These are phyloP conservation scores for Lingula anatina DNA, from an alignment of 2,888 invertebrate genomes.

Conservation along the genomic window DNA sequence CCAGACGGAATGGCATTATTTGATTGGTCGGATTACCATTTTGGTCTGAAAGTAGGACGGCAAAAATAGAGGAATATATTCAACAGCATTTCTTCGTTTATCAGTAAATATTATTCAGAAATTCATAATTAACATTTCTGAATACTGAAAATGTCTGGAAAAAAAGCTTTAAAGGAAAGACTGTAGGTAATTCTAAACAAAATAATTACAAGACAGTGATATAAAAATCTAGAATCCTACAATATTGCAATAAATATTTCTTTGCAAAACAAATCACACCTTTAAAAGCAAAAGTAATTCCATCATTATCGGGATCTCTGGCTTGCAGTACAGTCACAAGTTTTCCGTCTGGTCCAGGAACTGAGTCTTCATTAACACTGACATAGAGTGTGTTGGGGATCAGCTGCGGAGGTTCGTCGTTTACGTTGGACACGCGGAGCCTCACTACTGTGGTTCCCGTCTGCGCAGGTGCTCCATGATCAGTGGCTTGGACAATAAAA, in stretches of 20 bases:
- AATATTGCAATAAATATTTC: background rate
- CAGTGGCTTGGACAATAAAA: no score
- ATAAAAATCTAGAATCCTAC: background rate
- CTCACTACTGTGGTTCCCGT: slow-evolving; percentile 90
- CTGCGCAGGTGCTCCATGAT: slow-evolving; percentile 88
- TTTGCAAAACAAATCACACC: background rate
- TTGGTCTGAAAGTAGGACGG: no score
- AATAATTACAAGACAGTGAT: background rate
- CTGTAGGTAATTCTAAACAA: background rate
- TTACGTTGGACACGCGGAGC: slow-evolving; percentile 95
- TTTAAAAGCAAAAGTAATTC: background rate
- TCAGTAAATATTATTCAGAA: background rate
- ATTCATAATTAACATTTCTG: background rate
- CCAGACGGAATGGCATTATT: slow-evolving; percentile 36
- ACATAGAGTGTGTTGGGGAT: slow-evolving; percentile 17
- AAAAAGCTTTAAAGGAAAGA: background rate
- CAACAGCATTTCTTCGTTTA: no score
- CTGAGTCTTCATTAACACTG: slow-evolving; percentile 30
- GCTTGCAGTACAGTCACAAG: slow-evolving; percentile 1
- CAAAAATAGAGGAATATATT: no score
- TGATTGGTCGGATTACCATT: background rate
- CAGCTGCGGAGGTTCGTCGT: slow-evolving; percentile 81
- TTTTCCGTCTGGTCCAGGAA: slow-evolving; percentile 53
- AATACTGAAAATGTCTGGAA: background rate
- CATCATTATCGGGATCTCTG: background rate